These are phyloP conservation scores for Salticus scenicus DNA, from an alignment of 2,888 invertebrate genomes.

Conservation along the genomic window DNA sequence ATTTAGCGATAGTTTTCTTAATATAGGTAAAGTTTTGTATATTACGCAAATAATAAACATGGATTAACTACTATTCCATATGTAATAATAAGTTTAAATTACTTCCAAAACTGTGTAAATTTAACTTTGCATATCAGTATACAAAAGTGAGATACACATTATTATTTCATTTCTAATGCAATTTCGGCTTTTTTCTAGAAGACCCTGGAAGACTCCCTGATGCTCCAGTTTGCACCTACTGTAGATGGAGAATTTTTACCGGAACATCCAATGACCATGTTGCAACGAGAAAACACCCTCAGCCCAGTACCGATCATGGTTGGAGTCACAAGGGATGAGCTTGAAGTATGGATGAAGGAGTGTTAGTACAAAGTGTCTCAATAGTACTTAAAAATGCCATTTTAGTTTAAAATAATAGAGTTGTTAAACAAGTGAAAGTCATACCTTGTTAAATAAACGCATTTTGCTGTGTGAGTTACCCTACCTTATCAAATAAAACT, in stretches of 20 bases:
- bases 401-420: too few species aligned
- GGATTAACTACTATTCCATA: too few species aligned
- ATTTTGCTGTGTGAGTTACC: too few species aligned
- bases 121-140: too few species aligned
- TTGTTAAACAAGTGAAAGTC: neutral
- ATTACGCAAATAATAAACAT: too few species aligned
- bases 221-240: conserved; percentile 75
- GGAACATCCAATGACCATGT: conserved; percentile 74
- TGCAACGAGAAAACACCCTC: conserved; percentile 74
- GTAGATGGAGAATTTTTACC: conserved; percentile 76
- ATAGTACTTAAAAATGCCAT: too few species aligned
- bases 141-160: too few species aligned
- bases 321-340: conserved; percentile 75
- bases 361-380: conserved; percentile 72
- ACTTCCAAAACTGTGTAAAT: too few species aligned
- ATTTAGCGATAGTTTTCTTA: too few species aligned
- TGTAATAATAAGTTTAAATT: too few species aligned
- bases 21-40: too few species aligned
- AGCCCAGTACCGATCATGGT: conserved; percentile 74
- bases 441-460: neutral
- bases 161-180: neutral
- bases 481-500: too few species aligned
- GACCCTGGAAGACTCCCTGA: conserved; percentile 73
- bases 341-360: conserved; percentile 75
- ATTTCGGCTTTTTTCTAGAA: conserved; percentile 57